A percentile compares a stretch with the other conserved stretches of the same genome.
Evolutionary conservation across 2,113 vertebrate genomes (phyloP).

Genomic region (Spilogale gracilis): DNA sequence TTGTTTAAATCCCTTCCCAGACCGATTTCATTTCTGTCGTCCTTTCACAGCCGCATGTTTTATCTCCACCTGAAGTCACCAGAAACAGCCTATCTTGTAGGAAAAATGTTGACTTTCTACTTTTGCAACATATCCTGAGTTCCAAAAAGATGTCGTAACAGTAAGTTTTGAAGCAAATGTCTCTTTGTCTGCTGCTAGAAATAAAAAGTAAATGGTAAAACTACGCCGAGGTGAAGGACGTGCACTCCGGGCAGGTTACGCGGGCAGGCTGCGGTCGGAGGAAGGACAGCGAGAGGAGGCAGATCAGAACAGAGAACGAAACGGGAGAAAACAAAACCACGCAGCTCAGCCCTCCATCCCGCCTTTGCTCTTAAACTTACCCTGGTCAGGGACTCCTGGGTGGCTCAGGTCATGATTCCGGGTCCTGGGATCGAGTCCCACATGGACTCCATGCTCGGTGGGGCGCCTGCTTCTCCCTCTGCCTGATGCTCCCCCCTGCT

Average conservation of each 20-base stretch:
- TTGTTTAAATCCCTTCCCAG: not conserved
- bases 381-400: too few relatives aligned
- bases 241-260: rapidly evolving
- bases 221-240: not conserved
- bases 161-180: not conserved
- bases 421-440: too few relatives aligned
- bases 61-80: not conserved
- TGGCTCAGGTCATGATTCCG: too few relatives aligned
- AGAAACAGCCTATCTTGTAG: not conserved
- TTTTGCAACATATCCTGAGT: not conserved
- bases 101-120: not conserved
- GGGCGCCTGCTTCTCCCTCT: too few relatives aligned
- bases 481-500: too few relatives aligned
- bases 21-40: rapidly evolving
- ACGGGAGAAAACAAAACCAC: rapidly evolving
- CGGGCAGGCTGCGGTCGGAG: rapidly evolving
- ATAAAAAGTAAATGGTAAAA: not conserved
- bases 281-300: not conserved
- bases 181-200: not conserved
- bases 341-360: rapidly evolving
- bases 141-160: not conserved
- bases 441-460: too few relatives aligned
- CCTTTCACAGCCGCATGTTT: rapidly evolving
- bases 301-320: rapidly evolving
- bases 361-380: rapidly evolving